Evolutionary conservation across 1,140 invertebrate genomes (phyloP).

Genomic region (Elysia chlorotica): DNA sequence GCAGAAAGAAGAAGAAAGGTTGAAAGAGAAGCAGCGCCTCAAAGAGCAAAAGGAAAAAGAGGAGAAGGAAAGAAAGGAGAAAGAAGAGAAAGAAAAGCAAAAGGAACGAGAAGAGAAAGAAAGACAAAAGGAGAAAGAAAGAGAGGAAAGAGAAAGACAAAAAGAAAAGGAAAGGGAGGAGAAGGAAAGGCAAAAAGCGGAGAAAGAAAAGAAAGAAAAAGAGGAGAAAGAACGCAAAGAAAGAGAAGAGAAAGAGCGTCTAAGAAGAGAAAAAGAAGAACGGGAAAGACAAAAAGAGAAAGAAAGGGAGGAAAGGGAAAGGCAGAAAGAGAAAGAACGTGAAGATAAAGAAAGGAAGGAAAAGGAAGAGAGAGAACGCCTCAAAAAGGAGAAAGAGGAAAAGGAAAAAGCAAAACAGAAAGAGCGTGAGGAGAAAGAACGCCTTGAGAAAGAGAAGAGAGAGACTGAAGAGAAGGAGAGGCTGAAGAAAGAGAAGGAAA

Average conservation of each 20-base stretch:
- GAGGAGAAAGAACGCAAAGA: conserved; percentile 26
- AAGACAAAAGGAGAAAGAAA: conserved; percentile 18
- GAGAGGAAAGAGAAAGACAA: conserved; percentile 19
- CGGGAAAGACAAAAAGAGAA: conserved; percentile 12
- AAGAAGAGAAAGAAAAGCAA: not conserved
- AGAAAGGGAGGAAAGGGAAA: conserved; percentile 28
- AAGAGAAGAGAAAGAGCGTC: conserved; percentile 26
- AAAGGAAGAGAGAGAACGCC: conserved; percentile 52
- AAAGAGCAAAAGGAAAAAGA: conserved; percentile 24
- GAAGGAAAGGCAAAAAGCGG: conserved; percentile 14
- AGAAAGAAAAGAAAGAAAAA: too few species aligned
- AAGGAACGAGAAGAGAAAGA: conserved; percentile 20
- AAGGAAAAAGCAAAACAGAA: conserved; percentile 57
- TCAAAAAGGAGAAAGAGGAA: conserved; percentile 63
- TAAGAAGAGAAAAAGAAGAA: conserved; percentile 13
- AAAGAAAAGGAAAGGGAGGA: conserved; percentile 22
- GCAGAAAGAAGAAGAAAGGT: conserved; percentile 18
- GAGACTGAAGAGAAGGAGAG: conserved; percentile 3
- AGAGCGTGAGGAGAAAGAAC: conserved; percentile 21
- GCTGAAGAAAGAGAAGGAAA: not conserved
- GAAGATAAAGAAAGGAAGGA: conserved; percentile 26
- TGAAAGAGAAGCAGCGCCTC: conserved; percentile 6
- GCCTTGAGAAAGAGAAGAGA: not conserved
- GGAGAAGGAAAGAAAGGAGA: conserved; percentile 29
- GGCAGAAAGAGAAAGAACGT: conserved; percentile 34